Evolutionary conservation across 2,797 vertebrate species (phyloP).

Genomic region (Falco rusticolus): DNA sequence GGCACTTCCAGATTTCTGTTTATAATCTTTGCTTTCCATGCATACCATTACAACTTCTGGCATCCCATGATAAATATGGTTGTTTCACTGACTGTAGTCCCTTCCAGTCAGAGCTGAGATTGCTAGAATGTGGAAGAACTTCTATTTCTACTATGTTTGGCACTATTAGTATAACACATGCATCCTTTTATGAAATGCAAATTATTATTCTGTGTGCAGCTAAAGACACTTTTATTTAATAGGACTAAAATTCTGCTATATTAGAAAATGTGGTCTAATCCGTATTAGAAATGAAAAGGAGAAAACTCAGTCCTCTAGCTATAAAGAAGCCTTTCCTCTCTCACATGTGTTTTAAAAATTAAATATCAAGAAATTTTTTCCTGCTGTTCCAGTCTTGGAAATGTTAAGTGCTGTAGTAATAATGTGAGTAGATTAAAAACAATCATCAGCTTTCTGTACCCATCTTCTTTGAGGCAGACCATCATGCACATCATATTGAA

Average conservation of each 20-base stretch:
- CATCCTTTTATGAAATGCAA: neutral
- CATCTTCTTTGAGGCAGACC: neutral
- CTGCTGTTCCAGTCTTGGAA: neutral
- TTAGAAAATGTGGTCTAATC: neutral
- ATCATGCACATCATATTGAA: neutral
- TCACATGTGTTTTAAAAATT: neutral
- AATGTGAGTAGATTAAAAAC: neutral
- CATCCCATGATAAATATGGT: neutral
- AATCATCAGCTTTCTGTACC: neutral
- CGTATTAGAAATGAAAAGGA: neutral
- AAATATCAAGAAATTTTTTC: neutral
- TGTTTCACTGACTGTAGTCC: neutral
- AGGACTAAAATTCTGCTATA: neutral
- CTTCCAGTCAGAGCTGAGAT: neutral
- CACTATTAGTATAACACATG: neutral
- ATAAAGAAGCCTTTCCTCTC: neutral
- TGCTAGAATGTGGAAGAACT: neutral
- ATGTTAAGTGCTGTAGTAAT: neutral
- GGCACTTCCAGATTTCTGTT: neutral
- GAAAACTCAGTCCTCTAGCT: neutral
- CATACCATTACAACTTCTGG: neutral
- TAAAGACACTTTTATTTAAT: neutral
- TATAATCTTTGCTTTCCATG: neutral
- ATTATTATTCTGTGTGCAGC: neutral
- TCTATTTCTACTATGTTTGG: neutral